Base-by-base conservation (phyloP, 2,888 invertebrate species). In the Urechis unicinctus region DNA sequence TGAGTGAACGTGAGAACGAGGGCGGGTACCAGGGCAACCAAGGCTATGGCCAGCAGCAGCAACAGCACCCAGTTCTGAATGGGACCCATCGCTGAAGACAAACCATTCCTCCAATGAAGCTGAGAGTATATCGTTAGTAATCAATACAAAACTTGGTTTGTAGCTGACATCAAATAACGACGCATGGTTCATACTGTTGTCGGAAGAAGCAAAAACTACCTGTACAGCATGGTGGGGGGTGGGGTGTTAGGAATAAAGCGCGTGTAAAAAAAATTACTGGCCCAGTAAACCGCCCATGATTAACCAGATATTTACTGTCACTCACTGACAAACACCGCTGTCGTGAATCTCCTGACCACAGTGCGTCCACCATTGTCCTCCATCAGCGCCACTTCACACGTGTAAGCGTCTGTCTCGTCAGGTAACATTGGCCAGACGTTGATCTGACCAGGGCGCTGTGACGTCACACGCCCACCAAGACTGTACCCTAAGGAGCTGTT, bases 361-460 rank as follows among this genome's bases (percentile, higher is more conserved):
- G 55, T 51, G 25, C 25, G 22, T 4, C 52, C 52, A 5, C 21
- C 26, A 28, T 52, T n/a, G 5, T 29, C 41, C 9, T 21, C 22
- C 24, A 36, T 24, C 26, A 36, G 1, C 26, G 43, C 36, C 4
- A 51, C 58, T 25, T 44, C 26, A 29, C 58, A 58, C 30, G 43
- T 56, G 52, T 56, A 58, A 22, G 50, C 42, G n/a, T 53, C 58
- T 2, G 42, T 46, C 22, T 56, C 52, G n/a, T 42, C 58, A 9
- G 55, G 55, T 26, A 47, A 21, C 17, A 58, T 24, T 3, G 58
- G 58, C 58, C 58, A 58, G 17, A 58, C 44, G 17, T 25, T 49
- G 28, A 58, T 28, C 52, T 58, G 58, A 25, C 58, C 58, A n/a
- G 49, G 6, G 17, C 52, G 24, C 25, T 36, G 29, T 22, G 55